Conservation (phyloP, 2,888 invertebrate species). For the Rhimphoctona megacephalus region DNA sequence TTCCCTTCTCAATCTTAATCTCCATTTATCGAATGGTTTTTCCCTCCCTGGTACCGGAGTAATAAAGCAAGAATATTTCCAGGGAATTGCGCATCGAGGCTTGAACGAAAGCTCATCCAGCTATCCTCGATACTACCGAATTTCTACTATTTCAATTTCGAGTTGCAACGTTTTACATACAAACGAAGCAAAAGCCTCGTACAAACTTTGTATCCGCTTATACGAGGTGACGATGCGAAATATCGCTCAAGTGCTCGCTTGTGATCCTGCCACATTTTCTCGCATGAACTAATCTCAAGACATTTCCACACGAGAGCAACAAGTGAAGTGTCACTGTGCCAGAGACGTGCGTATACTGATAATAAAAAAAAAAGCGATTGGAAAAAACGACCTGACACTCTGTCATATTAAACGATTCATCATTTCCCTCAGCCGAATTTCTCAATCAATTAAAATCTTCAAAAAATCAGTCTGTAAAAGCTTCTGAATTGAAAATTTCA, state of each 20-base stretch:
- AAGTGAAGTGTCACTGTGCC: conserved; percentile 43
- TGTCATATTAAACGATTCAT: not conserved
- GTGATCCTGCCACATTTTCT: conserved; percentile 24
- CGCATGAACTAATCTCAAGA: conserved; percentile 38
- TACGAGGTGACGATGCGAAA: conserved; percentile 29
- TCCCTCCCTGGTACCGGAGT: not conserved
- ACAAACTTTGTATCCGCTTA: conserved; percentile 24
- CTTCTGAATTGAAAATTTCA: not conserved
- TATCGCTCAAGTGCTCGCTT: not conserved
- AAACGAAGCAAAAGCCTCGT: conserved; percentile 12
- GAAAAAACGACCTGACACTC: not conserved
- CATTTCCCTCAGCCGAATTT: not conserved
- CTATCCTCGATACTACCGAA: conserved; percentile 11
- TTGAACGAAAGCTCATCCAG: conserved; percentile 24
- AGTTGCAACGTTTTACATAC: not conserved
- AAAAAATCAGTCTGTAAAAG: not conserved
- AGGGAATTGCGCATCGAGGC: conserved; percentile 21
- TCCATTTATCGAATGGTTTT: conserved; percentile 30
- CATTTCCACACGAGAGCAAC: conserved; percentile 47
- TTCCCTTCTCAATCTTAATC: conserved; percentile 49
- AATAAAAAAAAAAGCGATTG: not conserved
- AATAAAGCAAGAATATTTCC: conserved; percentile 45
- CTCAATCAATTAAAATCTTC: not conserved
- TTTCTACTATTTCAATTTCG: conserved; percentile 55
- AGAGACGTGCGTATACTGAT: conserved; percentile 6